Base-by-base conservation (phyloP, 2,797 vertebrate species). In the Hapalemur alaotrensis region DNA sequence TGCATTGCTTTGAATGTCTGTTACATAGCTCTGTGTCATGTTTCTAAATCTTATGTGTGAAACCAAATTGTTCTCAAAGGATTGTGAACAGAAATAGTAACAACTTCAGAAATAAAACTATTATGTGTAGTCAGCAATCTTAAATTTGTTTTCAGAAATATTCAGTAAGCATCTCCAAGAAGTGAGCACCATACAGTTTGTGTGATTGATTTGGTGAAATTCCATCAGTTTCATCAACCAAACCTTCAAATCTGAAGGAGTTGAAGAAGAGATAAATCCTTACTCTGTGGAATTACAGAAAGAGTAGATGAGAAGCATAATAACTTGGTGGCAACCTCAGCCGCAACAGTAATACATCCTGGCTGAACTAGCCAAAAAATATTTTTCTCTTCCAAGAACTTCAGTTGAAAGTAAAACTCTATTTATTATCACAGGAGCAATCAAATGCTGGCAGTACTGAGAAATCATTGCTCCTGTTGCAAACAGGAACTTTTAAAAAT, bases 111-210 rank as follows among this genome's bases (percentile, higher is more conserved):
- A 35, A 52, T 59, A n/a, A 78, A 86, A 32, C 28, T 23, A 35
- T 41, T 5, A 63, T 18, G 5, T 69, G 54, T n/a, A 14, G 14
- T 69, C n/a, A 57, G 25, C 7, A 57, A 52, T 52, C 13, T 69
- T 38, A 65, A 65, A 48, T 69, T 76, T 86, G 12, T 41, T 70
- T 93, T 83, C 48, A 23, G 63, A 95, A 78, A 25, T 67, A 59
- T 18, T 41, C 32, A 14, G 28, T 43, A 57, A 35, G 18, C 13
- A 30, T 80, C 85, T 81, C 69, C 32, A 5, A 63, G 63, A 82
- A 48, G 22, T n/a, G 28, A 70, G 1, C 13, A 80, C 38, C 7
- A 20, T 69, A 73, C 28, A n/a, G 23, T 59, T 9, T 32, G 10
- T n/a, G 14, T 86, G 83, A 86, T 35, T 75, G 63, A 87, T 65